phyloP scores from a whole-genome alignment of 35 echinoderm and acorn worm species.

The Acanthaster planci region DNA sequence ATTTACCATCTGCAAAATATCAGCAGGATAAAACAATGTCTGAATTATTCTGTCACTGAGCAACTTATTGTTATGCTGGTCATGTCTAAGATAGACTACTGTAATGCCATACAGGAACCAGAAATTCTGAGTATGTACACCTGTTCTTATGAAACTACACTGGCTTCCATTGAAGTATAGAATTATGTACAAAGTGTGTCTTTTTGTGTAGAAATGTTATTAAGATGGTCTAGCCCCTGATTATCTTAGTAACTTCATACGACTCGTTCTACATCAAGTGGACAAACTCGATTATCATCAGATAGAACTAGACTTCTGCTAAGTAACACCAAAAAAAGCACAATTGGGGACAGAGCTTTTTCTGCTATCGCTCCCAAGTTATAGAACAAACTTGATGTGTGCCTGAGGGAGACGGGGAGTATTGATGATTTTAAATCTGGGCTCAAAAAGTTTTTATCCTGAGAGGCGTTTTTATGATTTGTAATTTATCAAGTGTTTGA shows the following conservation, averaged over 20 bases:
- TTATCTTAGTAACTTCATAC: conserved; percentile 7
- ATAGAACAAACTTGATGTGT: background rate
- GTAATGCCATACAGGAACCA: conserved; percentile 4
- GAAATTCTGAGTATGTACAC: background rate
- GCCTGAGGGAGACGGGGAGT: background rate
- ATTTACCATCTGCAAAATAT: background rate
- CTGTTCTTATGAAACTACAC: conserved; percentile 6
- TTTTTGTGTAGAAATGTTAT: background rate
- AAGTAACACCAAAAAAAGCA: background rate
- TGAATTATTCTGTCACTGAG: conserved; percentile 24
- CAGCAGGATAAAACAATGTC: background rate
- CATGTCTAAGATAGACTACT: conserved; percentile 8
- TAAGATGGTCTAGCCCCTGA: background rate
- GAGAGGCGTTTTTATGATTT: background rate
- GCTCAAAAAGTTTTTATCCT: background rate
- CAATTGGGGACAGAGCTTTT: conserved; percentile 16
- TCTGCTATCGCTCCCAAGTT: background rate
- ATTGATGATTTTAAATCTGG: background rate
- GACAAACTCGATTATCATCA: background rate
- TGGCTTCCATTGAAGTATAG: conserved; percentile 13
- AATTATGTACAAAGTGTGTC: background rate
- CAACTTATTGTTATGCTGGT: background rate
- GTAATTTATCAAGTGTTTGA: too few species aligned
- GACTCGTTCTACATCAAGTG: background rate
- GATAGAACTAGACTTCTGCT: background rate